Conservation (phyloP, 2,888 invertebrate genomes). For the Ornithoptera alexandrae region DNA sequence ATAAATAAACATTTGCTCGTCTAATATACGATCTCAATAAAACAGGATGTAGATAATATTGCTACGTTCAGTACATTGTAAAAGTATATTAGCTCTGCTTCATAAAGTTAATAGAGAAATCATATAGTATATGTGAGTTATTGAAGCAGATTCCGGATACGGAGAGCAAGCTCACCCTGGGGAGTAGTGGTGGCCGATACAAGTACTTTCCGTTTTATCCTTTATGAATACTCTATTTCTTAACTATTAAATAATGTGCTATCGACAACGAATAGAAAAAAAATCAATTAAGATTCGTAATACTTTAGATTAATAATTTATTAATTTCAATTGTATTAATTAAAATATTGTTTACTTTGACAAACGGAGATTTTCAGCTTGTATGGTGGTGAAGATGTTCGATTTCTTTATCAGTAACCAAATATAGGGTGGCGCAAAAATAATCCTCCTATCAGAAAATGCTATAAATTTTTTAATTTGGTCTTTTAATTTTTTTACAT, state of each 20-base stretch:
- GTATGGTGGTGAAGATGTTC: too few relatives aligned
- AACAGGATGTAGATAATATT: not conserved
- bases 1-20: not conserved
- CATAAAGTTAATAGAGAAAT: constrained; percentile 8
- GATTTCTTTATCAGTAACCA: too few relatives aligned
- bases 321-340: too few relatives aligned
- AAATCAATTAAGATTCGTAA: not conserved
- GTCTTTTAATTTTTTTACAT: too few relatives aligned
- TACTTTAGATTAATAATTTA: not conserved
- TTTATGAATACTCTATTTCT: constrained; percentile 6
- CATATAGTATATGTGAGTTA: constrained; percentile 19
- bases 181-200: constrained; percentile 17
- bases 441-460: too few relatives aligned
- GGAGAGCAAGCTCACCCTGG: not conserved
- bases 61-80: constrained; percentile 8
- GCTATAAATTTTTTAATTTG: too few relatives aligned
- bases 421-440: too few relatives aligned
- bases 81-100: constrained; percentile 14
- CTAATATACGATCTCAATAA: constrained; percentile 7
- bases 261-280: not conserved
- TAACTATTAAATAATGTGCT: not conserved
- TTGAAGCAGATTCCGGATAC: constrained; percentile 5
- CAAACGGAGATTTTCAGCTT: too few relatives aligned
- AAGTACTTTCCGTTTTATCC: constrained; percentile 3
- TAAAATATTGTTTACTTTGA: too few relatives aligned